phyloP scores from a whole-genome alignment of 2,888 invertebrate species.

The Julus scanicus region DNA sequence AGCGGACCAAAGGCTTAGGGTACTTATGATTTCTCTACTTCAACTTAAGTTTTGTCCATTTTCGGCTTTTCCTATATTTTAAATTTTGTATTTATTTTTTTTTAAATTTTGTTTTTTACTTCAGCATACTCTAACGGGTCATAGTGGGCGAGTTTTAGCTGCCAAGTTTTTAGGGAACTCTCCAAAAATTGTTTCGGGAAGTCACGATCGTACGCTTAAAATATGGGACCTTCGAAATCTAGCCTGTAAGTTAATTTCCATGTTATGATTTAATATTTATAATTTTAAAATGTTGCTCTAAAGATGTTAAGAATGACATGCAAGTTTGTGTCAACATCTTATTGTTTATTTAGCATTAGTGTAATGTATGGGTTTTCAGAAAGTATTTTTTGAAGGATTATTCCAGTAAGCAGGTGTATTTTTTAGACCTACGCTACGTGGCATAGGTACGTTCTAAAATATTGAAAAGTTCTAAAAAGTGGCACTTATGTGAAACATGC shows the following conservation, averaged over 20 bases:
- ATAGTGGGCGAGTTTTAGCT: constrained; percentile 97
- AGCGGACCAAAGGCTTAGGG: constrained; percentile 88
- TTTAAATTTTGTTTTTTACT: constrained; percentile 62
- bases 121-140: constrained; percentile 92
- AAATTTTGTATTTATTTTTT: constrained; percentile 17
- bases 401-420: too few species aligned
- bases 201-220: constrained; percentile 97
- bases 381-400: too few species aligned
- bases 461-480: too few species aligned
- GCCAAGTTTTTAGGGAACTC: constrained; percentile 95
- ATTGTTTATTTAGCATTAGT: too few species aligned
- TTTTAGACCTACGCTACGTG: too few species aligned
- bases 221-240: constrained; percentile 97
- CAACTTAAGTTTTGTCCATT: constrained; percentile 13
- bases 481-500: too few species aligned
- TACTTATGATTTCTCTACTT: constrained; percentile 63
- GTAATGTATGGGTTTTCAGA: too few species aligned
- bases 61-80: background rate
- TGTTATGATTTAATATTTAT: background rate
- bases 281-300: background rate
- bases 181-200: constrained; percentile 94
- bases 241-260: constrained; percentile 76
- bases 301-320: background rate
- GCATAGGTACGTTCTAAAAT: too few species aligned
- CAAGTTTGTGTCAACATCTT: background rate